phyloP scores from a whole-genome alignment of 1,140 invertebrate species.

The Mesaphorura yosii region DNA sequence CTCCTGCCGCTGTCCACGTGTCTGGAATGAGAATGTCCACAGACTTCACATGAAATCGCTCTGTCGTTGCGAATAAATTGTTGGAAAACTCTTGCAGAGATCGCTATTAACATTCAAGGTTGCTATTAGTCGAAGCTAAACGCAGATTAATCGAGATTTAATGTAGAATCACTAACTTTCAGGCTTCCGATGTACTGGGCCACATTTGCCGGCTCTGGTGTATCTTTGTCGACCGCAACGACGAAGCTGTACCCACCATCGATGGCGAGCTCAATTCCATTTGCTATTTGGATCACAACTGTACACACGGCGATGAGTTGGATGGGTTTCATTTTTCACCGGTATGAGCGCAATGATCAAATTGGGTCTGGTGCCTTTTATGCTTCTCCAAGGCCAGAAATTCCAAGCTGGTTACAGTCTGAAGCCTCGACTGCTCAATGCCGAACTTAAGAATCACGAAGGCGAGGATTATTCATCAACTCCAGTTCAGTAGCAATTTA shows the following conservation, averaged over 20 bases:
- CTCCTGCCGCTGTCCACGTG: too few relatives aligned
- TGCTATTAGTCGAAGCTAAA: neutral
- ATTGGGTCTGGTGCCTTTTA: too few relatives aligned
- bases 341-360: too few relatives aligned
- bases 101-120: neutral
- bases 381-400: too few relatives aligned
- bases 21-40: constrained; percentile 17
- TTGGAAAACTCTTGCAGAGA: constrained; percentile 3
- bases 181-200: neutral
- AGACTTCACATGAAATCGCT: constrained; percentile 16
- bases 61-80: constrained; percentile 11
- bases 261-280: neutral
- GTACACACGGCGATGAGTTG: too few relatives aligned
- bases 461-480: too few relatives aligned
- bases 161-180: neutral
- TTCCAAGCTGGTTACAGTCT: too few relatives aligned
- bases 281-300: neutral
- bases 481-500: too few relatives aligned
- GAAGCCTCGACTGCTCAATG: too few relatives aligned
- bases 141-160: neutral
- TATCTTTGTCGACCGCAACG: neutral
- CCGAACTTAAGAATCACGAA: too few relatives aligned
- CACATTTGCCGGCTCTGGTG: neutral
- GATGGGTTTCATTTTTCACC: too few relatives aligned
- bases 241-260: neutral